These are phyloP conservation scores for Gymnorhina tibicen DNA, from an alignment of 2,113 vertebrate genomes.

Conservation along the genomic window DNA sequence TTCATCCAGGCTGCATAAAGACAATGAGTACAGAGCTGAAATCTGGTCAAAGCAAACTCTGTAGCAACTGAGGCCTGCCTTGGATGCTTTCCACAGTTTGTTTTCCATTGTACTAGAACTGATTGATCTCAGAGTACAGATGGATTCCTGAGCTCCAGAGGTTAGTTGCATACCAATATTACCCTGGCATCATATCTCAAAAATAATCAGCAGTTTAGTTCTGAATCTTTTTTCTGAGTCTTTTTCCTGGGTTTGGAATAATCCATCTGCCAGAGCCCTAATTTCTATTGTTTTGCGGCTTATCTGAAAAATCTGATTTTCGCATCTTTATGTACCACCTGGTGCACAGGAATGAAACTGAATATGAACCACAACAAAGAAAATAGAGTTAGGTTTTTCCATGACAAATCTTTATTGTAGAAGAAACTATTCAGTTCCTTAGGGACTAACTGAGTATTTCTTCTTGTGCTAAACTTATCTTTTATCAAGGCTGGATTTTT, in stretches of 20 bases:
- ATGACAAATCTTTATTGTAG: background rate
- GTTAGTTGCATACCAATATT: background rate
- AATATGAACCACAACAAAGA: background rate
- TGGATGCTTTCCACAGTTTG: background rate
- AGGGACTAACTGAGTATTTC: background rate
- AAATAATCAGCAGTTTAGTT: background rate
- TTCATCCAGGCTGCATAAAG: background rate
- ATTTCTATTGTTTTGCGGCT: background rate
- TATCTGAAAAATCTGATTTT: background rate
- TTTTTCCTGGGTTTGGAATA: background rate
- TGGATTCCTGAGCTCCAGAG: background rate
- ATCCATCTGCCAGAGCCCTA: background rate
- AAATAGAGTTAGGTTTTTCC: background rate
- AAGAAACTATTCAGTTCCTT: background rate
- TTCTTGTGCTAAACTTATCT: background rate
- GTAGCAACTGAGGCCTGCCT: background rate
- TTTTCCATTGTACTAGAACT: background rate
- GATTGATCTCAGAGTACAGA: background rate
- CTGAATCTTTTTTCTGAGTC: background rate
- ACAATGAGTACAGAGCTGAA: background rate
- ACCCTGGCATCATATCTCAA: background rate
- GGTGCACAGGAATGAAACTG: background rate
- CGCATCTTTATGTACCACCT: background rate
- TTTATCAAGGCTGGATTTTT: background rate
- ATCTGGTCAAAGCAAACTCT: background rate